Evolutionary conservation across 1,140 invertebrate genomes (phyloP), one percentile per base, ranked within the genome.

Genomic region (Argopecten irradians): DNA sequence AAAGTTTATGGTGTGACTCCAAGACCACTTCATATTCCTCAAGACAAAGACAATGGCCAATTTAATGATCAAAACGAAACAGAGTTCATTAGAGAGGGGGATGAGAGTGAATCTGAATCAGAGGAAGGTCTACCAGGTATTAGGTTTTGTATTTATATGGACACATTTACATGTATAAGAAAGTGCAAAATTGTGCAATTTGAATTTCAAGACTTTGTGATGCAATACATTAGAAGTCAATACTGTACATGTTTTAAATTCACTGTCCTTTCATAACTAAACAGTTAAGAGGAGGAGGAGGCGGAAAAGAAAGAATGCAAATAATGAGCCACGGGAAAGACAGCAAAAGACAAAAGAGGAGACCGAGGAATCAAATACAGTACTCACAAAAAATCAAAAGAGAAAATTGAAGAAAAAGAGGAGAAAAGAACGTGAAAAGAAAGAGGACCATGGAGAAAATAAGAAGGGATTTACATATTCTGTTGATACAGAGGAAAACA

Each of bases 321-420:
- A 28, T n/a, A 11, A 5, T 71, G 55, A 71, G 22, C 22, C 8
- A 71, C 2, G 22, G 28, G 55, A 71, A 71, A n/a, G 55, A 28
- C 55, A 71, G 55, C n/a, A 28, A n/a, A 22, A 71, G n/a, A 71
- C n/a, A 28, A 71, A 22, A 71, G 55, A 71, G 7, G 16, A n/a
- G 2, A 28, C 28, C 28, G 55, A 16, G 28, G 22, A 3, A n/a
- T 1, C 55, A 28, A 71, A 71, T n/a, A 1, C 1, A 71, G 16
- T 71, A 71, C 55, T 71, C 14, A 71, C 55, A 71, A 71, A 71
- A 71, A 71, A 71, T 71, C 55, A 71, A 71, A 71, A 71, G 22
- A 71, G 55, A 11, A 71, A 71, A 71, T 28, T 71, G 22, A 71
- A 71, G 55, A 71, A 71, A 71, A 71, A 71, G 55, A 71, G 28